phyloP scores from a whole-genome alignment of 2,113 vertebrate genomes.

The Camelus dromedarius region DNA sequence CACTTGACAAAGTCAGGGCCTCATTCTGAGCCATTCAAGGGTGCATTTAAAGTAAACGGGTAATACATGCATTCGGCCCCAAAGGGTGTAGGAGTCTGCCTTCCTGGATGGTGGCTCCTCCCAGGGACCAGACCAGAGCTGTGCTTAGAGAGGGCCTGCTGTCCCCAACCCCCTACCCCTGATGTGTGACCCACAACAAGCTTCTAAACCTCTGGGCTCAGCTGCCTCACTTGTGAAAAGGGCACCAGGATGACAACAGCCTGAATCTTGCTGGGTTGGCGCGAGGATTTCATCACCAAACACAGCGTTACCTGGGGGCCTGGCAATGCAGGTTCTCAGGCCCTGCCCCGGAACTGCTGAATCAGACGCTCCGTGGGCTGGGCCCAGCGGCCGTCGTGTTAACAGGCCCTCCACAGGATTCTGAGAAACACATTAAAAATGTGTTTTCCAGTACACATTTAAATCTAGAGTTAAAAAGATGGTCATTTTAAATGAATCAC shows the following conservation, averaged over 20 bases:
- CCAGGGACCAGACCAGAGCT: background rate
- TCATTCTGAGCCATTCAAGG: background rate
- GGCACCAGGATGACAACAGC: background rate
- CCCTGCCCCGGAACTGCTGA: background rate
- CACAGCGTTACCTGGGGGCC: background rate
- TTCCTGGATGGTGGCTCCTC: background rate
- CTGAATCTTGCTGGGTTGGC: background rate
- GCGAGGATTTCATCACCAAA: background rate
- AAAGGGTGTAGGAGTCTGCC: background rate
- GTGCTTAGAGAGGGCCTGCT: background rate
- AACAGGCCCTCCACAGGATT: background rate
- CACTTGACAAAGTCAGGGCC: background rate
- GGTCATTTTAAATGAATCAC: background rate
- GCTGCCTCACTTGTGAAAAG: background rate
- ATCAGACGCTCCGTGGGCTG: background rate
- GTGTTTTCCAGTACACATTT: background rate
- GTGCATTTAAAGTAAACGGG: background rate
- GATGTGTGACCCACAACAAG: background rate
- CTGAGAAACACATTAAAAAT: background rate
- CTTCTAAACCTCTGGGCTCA: background rate
- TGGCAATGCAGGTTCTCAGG: background rate
- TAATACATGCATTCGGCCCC: too few species aligned
- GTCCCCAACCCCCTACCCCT: background rate
- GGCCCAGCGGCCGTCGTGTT: background rate
- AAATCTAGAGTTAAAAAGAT: background rate